These are phyloP conservation scores for Arnoldichthys spilopterus DNA, from an alignment of 2,797 vertebrate genomes.

Conservation along the genomic window DNA sequence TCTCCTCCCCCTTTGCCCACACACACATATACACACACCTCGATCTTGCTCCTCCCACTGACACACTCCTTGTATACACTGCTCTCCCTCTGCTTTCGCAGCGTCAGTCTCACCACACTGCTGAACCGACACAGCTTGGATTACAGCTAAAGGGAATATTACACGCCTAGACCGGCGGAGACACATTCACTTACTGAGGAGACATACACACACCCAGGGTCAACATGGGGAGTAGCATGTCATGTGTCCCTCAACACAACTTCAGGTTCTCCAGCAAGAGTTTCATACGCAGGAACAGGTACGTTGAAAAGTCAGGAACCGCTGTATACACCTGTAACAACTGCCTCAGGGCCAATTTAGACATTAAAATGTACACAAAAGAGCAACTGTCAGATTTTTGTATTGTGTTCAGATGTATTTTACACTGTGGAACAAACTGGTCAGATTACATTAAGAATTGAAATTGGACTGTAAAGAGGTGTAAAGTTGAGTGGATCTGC, in stretches of 20 bases:
- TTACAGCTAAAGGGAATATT: conserved; percentile 62
- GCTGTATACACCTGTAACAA: not conserved
- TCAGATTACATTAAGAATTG: no score
- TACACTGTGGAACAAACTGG: no score
- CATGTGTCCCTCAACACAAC: conserved; percentile 83
- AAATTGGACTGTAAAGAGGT: no score
- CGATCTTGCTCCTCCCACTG: conserved; percentile 43
- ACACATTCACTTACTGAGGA: conserved; percentile 45
- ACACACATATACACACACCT: conserved; percentile 47
- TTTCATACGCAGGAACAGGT: conserved; percentile 85
- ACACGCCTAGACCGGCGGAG: conserved; percentile 39
- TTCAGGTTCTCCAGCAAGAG: conserved; percentile 83
- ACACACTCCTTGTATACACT: conserved; percentile 52
- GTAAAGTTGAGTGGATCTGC: no score
- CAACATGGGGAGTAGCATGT: conserved; percentile 84
- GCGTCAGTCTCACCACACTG: conserved; percentile 49
- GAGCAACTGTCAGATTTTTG: not conserved
- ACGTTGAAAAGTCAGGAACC: conserved; percentile 18
- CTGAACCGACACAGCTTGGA: conserved; percentile 64
- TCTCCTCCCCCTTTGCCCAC: conserved; percentile 27
- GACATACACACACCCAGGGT: conserved; percentile 38
- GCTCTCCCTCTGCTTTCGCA: conserved; percentile 64
- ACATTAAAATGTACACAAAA: not conserved
- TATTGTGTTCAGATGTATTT: no score
- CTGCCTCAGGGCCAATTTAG: not conserved